Conservation (phyloP, 1,140 invertebrate genomes). For the Centruroides sculpturatus region DNA sequence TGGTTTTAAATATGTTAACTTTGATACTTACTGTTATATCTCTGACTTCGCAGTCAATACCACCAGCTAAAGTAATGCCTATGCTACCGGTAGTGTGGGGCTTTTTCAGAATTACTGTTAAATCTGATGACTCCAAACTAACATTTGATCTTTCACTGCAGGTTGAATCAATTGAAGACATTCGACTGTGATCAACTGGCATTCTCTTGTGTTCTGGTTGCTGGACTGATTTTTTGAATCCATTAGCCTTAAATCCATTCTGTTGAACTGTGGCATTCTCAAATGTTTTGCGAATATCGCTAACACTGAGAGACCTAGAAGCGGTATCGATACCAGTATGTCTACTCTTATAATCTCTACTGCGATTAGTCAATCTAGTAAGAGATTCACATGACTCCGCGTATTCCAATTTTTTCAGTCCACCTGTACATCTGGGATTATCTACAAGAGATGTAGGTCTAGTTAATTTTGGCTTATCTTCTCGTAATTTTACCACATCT, state of each 20-base stretch:
- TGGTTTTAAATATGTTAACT: too few species aligned
- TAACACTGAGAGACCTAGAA: constrained; percentile 13
- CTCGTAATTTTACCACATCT: constrained; percentile 6
- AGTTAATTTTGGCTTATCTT: neutral
- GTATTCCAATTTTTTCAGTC: too few species aligned
- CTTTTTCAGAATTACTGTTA: neutral
- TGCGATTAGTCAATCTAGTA: too few species aligned
- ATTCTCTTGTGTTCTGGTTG: constrained; percentile 33
- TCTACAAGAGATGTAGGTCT: neutral
- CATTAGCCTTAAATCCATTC: constrained; percentile 13
- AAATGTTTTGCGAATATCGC: constrained; percentile 17
- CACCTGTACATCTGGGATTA: neutral
- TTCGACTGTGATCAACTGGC: constrained; percentile 36
- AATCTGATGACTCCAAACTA: neutral
- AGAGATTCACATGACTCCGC: too few species aligned
- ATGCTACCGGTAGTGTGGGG: constrained; percentile 45
- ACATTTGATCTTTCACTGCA: neutral
- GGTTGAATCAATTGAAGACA: neutral
- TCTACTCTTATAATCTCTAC: too few species aligned
- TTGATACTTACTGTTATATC: constrained; percentile 58
- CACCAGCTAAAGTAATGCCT: constrained; percentile 71
- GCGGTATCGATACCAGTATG: neutral
- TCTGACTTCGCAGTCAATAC: constrained; percentile 74
- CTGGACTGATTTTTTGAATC: too few species aligned
- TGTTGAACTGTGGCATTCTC: constrained; percentile 25